These are phyloP conservation scores for Sardina pilchardus DNA, from an alignment of 2,113 vertebrate species.

Conservation along the genomic window DNA sequence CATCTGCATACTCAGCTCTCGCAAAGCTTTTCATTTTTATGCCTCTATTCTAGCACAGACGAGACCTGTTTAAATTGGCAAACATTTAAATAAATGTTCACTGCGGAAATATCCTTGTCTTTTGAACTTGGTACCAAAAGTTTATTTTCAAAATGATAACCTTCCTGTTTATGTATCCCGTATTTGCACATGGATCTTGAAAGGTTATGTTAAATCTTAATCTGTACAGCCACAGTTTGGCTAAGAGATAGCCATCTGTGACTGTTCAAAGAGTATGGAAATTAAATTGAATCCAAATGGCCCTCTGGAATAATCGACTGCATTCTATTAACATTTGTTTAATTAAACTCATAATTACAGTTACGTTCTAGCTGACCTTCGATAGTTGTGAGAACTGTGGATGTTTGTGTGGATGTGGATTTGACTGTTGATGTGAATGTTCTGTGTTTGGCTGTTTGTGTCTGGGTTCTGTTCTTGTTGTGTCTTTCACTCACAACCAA, in stretches of 20 bases:
- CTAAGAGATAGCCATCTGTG: conserved; percentile 36
- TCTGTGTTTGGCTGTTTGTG: neutral
- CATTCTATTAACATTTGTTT: conserved; percentile 38
- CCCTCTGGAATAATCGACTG: conserved; percentile 33
- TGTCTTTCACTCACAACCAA: neutral
- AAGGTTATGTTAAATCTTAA: conserved; percentile 3
- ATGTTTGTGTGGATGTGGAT: neutral
- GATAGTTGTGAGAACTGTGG: conserved; percentile 9
- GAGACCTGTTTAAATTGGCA: neutral
- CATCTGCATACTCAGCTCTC: neutral
- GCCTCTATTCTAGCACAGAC: neutral
- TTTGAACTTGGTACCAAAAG: neutral
- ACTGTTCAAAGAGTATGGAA: conserved; percentile 12
- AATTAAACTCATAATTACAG: conserved; percentile 38
- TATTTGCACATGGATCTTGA: neutral
- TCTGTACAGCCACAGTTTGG: neutral
- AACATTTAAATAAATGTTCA: neutral
- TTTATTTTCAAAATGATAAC: neutral
- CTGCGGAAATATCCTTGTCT: neutral
- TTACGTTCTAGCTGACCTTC: conserved; percentile 14
- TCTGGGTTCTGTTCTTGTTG: neutral
- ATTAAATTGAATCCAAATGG: conserved; percentile 26
- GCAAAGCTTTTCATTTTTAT: neutral
- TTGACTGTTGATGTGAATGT: neutral
- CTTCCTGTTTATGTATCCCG: neutral